phyloP scores from a whole-genome alignment of 2,888 invertebrate species.

The Ennomos fuscantarius region DNA sequence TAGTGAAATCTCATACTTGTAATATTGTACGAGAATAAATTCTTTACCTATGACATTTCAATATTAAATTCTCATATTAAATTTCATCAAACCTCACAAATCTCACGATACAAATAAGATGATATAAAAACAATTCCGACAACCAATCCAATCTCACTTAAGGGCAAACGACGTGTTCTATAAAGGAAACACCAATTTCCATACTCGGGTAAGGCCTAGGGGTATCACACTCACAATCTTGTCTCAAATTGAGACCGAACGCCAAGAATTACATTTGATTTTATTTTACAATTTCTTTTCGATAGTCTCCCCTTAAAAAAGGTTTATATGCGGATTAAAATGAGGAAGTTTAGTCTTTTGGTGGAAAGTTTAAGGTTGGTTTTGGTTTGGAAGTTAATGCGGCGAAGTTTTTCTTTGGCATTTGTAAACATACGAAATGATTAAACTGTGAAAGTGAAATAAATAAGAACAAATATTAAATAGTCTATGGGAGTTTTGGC shows the following conservation, averaged over 20 bases:
- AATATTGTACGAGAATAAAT: background rate
- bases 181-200: conserved; percentile 57
- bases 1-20: too few relatives aligned
- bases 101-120: conserved; percentile 37
- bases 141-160: conserved; percentile 68
- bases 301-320: conserved; percentile 49
- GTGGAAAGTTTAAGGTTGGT: conserved; percentile 16
- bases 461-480: too few relatives aligned
- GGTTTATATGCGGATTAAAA: conserved; percentile 16
- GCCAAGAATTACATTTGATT: conserved; percentile 76
- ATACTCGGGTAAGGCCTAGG: conserved; percentile 35
- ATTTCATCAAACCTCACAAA: too few relatives aligned
- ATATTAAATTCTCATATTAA: conserved; percentile 27
- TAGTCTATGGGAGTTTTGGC: too few relatives aligned
- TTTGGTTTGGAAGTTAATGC: conserved; percentile 1
- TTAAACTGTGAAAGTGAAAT: too few relatives aligned
- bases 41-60: conserved; percentile 19
- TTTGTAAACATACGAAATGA: conserved; percentile 50
- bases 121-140: conserved; percentile 43
- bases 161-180: conserved; percentile 43
- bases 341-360: background rate
- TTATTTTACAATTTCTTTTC: conserved; percentile 80
- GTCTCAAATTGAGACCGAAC: conserved; percentile 70
- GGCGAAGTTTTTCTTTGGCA: conserved; percentile 38
- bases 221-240: conserved; percentile 34